Evolutionary conservation across 2,113 vertebrate genomes (phyloP), one percentile per base, ranked within the genome.

Genomic region (Excalfactoria chinensis): DNA sequence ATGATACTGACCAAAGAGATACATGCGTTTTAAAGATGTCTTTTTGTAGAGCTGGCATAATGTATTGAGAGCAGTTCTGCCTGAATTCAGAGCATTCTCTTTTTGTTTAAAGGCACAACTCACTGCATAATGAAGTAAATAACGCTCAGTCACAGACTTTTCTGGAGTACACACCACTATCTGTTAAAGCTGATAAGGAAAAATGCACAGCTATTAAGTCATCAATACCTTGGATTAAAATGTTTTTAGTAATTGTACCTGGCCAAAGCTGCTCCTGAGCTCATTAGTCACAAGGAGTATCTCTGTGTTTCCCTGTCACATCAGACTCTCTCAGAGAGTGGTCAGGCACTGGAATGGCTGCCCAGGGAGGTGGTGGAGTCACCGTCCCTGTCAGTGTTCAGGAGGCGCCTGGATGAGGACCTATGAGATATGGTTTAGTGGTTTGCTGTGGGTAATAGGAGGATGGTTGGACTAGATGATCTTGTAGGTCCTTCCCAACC

Each of bases 201-300:
- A 88, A 82, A 34, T n/a, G 75, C 49, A 43, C 60, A 40, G 43
- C 64, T 58, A 58, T 69, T 49, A 77, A 69, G 14, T 69, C 66
- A 81, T 63, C 79, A 69, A 64, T 77, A 69, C 43, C 37, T 81
- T 77, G 70, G 37, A 26, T 77, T 90, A 84, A 90, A 90, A 81
- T 49, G 66, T 2, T 79, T 85, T 93, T 28, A 73, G 70, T 69
- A 90, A 95, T 68, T 81, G 64, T 34, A 68, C 25, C 14, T 43
- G 88, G 55, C 63, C 53, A 73, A 85, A 84, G 55, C 40, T 56
- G 75, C 34, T 85, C 34, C 70, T 88, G 75, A 85, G 60, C 44
- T 64, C 66, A n/a, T 84, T 81, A 81, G 70, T 73, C 70, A 77
- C 59, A 84, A 55, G 37, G 30, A 26, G 11, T 64, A 17, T 81